Evolutionary conservation across 1,140 invertebrate genomes (phyloP).

Genomic region (Brachionus rubens): DNA sequence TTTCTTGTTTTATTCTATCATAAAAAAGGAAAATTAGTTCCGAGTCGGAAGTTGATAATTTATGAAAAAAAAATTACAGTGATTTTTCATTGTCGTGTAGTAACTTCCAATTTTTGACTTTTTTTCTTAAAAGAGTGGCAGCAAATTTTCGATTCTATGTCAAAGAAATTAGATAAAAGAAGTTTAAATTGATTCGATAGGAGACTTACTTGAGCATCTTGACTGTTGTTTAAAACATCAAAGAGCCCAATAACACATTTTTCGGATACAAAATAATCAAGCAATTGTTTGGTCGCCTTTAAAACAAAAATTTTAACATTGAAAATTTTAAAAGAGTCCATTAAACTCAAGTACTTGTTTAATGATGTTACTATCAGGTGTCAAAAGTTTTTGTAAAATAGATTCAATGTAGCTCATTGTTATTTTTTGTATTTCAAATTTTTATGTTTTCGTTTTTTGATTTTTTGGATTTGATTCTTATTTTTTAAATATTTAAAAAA

Average conservation of each 20-base stretch:
- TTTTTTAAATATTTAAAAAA: background rate
- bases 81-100: conserved; percentile 21
- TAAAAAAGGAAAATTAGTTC: background rate
- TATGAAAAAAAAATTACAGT: background rate
- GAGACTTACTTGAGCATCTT: conserved; percentile 6
- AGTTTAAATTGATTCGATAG: background rate
- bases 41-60: background rate
- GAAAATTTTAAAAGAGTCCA: background rate
- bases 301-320: background rate
- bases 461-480: background rate
- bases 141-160: conserved; percentile 12
- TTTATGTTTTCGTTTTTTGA: background rate
- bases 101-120: conserved; percentile 35
- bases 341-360: conserved; percentile 35
- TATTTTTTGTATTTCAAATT: background rate
- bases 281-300: conserved; percentile 41
- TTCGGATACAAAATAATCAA: conserved; percentile 43
- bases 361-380: conserved; percentile 30
- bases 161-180: background rate
- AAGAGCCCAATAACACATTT: conserved; percentile 42
- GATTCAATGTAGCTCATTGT: conserved; percentile 45
- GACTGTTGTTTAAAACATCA: conserved; percentile 26
- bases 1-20: background rate
- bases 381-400: conserved; percentile 38
- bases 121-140: conserved; percentile 36